These are phyloP conservation scores for Neotoma lepida DNA, from an alignment of 2,113 vertebrate species.

Conservation along the genomic window DNA sequence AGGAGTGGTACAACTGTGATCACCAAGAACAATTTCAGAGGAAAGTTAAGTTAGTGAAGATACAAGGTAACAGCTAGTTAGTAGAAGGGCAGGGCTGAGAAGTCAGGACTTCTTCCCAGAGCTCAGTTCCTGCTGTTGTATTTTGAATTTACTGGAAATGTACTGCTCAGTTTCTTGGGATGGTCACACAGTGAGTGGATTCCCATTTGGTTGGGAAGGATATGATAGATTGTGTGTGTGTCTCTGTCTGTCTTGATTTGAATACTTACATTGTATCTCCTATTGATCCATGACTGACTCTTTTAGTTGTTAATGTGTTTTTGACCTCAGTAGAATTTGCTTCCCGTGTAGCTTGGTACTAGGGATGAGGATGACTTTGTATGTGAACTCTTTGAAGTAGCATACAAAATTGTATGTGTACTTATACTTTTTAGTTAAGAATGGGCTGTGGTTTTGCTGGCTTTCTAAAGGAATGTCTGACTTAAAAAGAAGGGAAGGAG, in stretches of 20 bases:
- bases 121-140: neutral
- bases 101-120: neutral
- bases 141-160: conserved; percentile 6
- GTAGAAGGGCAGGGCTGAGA: neutral
- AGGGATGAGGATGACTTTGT: neutral
- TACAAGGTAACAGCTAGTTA: neutral
- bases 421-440: neutral
- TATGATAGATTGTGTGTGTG: neutral
- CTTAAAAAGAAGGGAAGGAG: neutral
- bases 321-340: conserved; percentile 21
- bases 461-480: neutral
- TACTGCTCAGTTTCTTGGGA: neutral
- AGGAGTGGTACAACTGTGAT: neutral
- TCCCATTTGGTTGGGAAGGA: conserved; percentile 1
- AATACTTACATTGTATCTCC: neutral
- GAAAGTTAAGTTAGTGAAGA: conserved; percentile 22
- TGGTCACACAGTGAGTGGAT: neutral
- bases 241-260: neutral
- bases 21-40: neutral
- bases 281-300: neutral
- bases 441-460: neutral
- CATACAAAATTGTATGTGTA: neutral
- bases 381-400: neutral
- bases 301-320: conserved; percentile 36
- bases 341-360: neutral